These are phyloP conservation scores for Morus bassanus DNA, from an alignment of 2,797 vertebrate genomes.

Conservation along the genomic window DNA sequence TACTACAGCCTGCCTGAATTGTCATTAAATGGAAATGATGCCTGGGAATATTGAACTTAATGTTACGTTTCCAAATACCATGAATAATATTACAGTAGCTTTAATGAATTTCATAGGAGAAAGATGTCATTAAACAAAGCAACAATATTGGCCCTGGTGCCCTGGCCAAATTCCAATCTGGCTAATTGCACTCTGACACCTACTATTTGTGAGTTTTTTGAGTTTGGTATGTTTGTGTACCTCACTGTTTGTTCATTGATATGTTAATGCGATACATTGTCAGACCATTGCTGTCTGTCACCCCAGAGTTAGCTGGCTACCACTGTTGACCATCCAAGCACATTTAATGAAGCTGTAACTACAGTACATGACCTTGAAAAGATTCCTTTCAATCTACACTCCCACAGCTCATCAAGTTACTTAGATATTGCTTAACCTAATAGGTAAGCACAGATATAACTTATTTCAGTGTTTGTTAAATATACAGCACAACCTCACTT, in stretches of 20 bases:
- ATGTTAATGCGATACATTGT: not conserved
- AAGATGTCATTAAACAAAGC: not conserved
- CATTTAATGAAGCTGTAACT: not conserved
- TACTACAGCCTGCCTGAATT: slow-evolving; percentile 1
- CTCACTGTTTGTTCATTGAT: not conserved
- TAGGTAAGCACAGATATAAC: not conserved
- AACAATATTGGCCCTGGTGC: not conserved
- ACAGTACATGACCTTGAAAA: not conserved
- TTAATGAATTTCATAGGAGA: not conserved
- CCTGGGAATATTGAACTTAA: not conserved
- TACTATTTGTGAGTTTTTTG: not conserved
- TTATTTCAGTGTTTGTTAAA: not conserved
- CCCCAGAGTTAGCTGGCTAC: not conserved
- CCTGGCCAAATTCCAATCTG: not conserved
- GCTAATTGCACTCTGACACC: not conserved
- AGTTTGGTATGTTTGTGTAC: not conserved
- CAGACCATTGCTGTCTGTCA: not conserved
- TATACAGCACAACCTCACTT: not conserved
- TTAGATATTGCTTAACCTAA: not conserved
- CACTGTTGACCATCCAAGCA: not conserved
- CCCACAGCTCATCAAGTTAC: not conserved
- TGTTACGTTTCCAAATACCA: not conserved
- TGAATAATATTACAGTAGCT: not conserved
- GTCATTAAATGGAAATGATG: slow-evolving; percentile 27
- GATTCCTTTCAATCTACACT: not conserved